These are phyloP conservation scores for Hyles vespertilio DNA, from an alignment of 1,140 invertebrate species.

Conservation along the genomic window DNA sequence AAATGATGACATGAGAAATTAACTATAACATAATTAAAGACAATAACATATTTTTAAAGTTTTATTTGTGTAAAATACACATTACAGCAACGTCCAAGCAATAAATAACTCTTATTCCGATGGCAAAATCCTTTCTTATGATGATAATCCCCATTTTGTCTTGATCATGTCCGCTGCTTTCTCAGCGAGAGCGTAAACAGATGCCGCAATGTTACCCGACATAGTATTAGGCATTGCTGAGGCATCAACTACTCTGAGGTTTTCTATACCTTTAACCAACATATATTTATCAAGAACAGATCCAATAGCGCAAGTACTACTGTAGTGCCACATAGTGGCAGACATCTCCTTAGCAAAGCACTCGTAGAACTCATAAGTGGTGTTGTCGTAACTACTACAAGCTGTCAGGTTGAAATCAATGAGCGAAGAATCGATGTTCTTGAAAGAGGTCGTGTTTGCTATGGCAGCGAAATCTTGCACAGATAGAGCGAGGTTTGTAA, in stretches of 20 bases:
- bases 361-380: constrained; percentile 42
- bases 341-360: constrained; percentile 50
- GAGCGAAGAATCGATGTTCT: constrained; percentile 6
- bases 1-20: too few species aligned
- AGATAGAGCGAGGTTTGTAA: constrained; percentile 14
- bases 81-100: too few species aligned
- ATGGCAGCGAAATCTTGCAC: constrained; percentile 2
- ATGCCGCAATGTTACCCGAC: constrained; percentile 25
- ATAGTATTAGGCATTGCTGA: constrained; percentile 25
- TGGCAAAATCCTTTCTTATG: too few species aligned
- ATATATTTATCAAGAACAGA: constrained; percentile 54
- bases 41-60: too few species aligned
- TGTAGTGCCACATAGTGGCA: constrained; percentile 59
- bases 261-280: constrained; percentile 52
- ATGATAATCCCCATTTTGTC: not conserved
- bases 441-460: constrained; percentile 78
- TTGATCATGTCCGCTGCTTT: constrained; percentile 14
- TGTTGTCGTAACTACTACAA: not conserved
- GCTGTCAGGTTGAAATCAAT: constrained; percentile 7
- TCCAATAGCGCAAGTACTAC: constrained; percentile 74
- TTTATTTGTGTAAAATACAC: too few species aligned
- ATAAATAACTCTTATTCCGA: too few species aligned
- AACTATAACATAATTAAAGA: too few species aligned
- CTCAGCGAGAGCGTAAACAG: constrained; percentile 19
- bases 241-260: constrained; percentile 32